Evolutionary conservation across 2,888 invertebrate species (phyloP), one percentile per base, ranked within the genome.

Genomic region (Andricus curvator): DNA sequence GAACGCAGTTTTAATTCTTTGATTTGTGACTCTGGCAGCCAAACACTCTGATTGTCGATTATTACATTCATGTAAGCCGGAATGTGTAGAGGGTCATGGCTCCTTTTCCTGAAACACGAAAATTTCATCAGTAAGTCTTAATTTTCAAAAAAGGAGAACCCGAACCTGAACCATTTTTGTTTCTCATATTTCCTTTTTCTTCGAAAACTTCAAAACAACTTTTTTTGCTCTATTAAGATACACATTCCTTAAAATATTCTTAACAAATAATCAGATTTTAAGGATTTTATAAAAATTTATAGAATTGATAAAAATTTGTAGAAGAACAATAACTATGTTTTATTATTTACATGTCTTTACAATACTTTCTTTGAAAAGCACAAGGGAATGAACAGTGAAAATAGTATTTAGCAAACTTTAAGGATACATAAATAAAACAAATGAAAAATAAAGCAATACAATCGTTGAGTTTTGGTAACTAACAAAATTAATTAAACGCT

Each of bases 41-140:
- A 65, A 65, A 78, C 20, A 44, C 29, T 29, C 64, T 56, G 29
- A 51, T 80, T 48, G 44, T 51, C 62, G 33, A 67, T 65, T 51
- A 51, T 66, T 48, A 80, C 56, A 20, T 33, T 77, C 51, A 64
- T 22, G 51, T 48, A 64, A 65, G 65, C 51, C 37, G 77, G 65
- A 64, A 77, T 80, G 25, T 66, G 62, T 44, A 80, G 65, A n/a
- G 77, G 80, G 37, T 80, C 77, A 22, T 79, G 48, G 66, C 62
- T 67, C 22, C 48, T 64, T 29, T 25, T 37, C 77, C 80, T 80
- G 77, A 77, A 80, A 80, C 80, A 80, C 20, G 37, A 33, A 67
- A 66, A 66, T 22, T 48, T 20, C 6, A 25, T 80, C 77, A 78
- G 56, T 62, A 79, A 62, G 48, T 22, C 29, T 29, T 17, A 8